A percentile compares a stretch with the other conserved stretches of the same genome.
Conservation (phyloP, 2,113 vertebrate species). For the Nanorana parkeri region DNA sequence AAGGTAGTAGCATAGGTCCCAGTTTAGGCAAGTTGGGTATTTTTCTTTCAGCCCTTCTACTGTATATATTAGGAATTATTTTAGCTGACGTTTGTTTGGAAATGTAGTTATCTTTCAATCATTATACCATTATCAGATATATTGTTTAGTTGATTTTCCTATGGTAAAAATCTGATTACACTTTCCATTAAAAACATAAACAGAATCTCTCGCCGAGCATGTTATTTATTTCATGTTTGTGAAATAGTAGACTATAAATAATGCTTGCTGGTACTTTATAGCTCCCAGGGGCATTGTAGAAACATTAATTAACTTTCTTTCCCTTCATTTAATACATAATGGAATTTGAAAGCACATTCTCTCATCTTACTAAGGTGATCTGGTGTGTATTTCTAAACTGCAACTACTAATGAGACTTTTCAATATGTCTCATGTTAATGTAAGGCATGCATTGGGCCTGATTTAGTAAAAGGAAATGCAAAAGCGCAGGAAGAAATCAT, state of each 20-base stretch:
- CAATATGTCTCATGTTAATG: neutral
- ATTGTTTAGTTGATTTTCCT: neutral
- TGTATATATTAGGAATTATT: too few species aligned
- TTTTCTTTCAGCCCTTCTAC: too few species aligned
- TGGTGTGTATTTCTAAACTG: neutral
- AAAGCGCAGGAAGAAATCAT: too few species aligned
- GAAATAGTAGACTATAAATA: neutral
- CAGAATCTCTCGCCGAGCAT: neutral
- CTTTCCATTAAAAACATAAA: neutral
- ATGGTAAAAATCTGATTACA: neutral
- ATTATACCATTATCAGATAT: too few species aligned
- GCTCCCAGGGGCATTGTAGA: constrained; percentile 23
- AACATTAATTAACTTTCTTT: constrained; percentile 32
- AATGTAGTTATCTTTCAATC: too few species aligned
- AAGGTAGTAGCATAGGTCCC: too few species aligned
- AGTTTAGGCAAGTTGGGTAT: too few species aligned
- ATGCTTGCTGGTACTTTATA: neutral
- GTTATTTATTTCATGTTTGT: constrained; percentile 10
- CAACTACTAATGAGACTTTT: constrained; percentile 5
- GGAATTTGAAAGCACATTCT: constrained; percentile 22
- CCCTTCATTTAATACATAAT: constrained; percentile 24
- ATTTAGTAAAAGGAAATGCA: too few species aligned
- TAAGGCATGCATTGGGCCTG: neutral
- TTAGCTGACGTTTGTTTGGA: too few species aligned
- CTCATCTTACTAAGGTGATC: neutral